Evolutionary conservation across 2,113 vertebrate genomes (phyloP), one percentile per base, ranked within the genome.

Genomic region (Tylochromis polylepis): DNA sequence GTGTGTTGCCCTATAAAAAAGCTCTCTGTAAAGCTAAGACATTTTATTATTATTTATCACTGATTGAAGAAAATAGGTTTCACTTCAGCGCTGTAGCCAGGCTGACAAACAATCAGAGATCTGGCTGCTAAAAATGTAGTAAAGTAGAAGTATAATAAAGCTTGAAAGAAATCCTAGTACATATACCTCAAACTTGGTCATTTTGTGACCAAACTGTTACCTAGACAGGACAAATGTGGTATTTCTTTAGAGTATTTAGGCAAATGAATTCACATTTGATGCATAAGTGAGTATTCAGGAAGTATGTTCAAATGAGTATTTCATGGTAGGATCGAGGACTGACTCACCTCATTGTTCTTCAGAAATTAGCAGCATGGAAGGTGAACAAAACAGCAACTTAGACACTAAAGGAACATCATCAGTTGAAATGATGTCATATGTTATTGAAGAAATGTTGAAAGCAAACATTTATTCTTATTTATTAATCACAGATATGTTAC

Each of bases 261-360:
- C n/a, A 43, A 43, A 70, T 27, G 3, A 70, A 70, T 70, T 70
- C 38, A 70, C 8, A 43, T 72, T 72, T 18, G 67, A 38, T 4
- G 24, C 38, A 46, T 2, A 46, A 46, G 22, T 11, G 5, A 72
- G 9, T 18, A 20, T 49, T 75, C 22, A 75, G 38, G n/a, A 24
- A 70, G n/a, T 24, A 70, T 24, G 27, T 46, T 24, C 15, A 16
- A 43, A 27, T 27, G 14, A 72, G 70, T 29, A 11, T 49, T 49
- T 49, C 5, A 75, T 43, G 18, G 24, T 6, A 20, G 24, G 9
- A 75, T 20, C 4, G 2, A 9, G 38, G 20, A 80, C 5, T 9
- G 62, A 58, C 93, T 94, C 88, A 96, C 95, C 93, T 96, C 94
- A 83, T 91, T 95, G 91, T 95, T 94, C 94, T 96, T 95, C 83